Evolutionary conservation across 1,140 invertebrate species (phyloP).

Genomic region (Papilio helenus): DNA sequence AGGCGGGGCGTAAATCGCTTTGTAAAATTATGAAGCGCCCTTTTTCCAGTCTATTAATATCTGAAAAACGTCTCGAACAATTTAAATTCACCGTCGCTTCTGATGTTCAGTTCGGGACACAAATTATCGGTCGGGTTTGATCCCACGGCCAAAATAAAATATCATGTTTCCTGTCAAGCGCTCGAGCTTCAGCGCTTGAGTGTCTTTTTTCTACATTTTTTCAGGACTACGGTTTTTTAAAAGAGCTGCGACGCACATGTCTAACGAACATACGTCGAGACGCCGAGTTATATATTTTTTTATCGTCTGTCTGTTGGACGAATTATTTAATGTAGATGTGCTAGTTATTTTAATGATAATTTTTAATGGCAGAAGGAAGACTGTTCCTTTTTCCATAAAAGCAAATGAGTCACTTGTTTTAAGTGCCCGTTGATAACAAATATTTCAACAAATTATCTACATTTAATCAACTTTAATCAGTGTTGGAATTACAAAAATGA

Average conservation of each 20-base stretch:
- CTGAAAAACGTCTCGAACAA: conserved; percentile 63
- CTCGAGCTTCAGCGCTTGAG: conserved; percentile 73
- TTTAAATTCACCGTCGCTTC: conserved; percentile 70
- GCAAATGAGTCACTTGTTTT: background rate
- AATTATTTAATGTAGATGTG: conserved; percentile 40
- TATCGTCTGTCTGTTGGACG: conserved; percentile 51
- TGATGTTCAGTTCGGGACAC: conserved; percentile 74
- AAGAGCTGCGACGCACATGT: conserved; percentile 77
- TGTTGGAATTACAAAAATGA: too few species aligned
- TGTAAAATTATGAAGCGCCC: conserved; percentile 45
- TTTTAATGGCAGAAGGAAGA: background rate
- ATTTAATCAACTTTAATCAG: too few species aligned
- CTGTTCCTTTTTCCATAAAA: background rate
- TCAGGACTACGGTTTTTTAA: conserved; percentile 73
- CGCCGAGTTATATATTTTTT: conserved; percentile 68
- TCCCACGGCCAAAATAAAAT: conserved; percentile 82
- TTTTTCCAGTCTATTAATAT: conserved; percentile 48
- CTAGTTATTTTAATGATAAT: conserved; percentile 34
- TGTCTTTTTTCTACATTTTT: conserved; percentile 72
- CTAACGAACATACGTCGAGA: conserved; percentile 68
- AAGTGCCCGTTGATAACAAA: background rate
- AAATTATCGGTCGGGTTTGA: conserved; percentile 80
- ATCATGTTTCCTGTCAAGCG: conserved; percentile 81
- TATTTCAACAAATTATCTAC: background rate
- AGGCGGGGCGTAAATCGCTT: conserved; percentile 39